Conservation (phyloP, 2,797 vertebrate genomes). For the Pteropus rufus region DNA sequence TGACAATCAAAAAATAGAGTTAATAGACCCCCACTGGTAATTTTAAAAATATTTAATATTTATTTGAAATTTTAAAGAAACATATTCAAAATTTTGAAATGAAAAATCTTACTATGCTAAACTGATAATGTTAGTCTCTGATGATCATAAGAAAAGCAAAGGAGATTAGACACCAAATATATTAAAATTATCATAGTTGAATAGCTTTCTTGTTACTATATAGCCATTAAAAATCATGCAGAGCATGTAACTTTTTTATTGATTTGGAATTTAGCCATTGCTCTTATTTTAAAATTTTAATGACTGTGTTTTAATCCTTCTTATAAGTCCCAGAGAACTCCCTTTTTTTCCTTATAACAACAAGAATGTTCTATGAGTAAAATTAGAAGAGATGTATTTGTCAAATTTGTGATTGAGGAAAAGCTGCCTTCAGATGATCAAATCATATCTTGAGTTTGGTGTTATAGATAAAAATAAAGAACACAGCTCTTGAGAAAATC, state of each 20-base stretch:
- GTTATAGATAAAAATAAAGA: background rate
- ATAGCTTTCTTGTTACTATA: conserved; percentile 29
- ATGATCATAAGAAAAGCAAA: conserved; percentile 29
- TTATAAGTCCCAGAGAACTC: background rate
- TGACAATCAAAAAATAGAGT: background rate
- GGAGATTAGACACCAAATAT: background rate
- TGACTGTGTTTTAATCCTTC: conserved; percentile 47
- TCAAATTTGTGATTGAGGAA: background rate
- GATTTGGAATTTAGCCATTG: conserved; percentile 63
- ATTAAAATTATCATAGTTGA: conserved; percentile 51
- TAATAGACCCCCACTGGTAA: background rate
- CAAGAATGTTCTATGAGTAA: background rate
- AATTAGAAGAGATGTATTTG: background rate
- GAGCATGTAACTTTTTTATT: conserved; percentile 68
- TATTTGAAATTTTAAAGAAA: background rate
- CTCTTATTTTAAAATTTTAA: conserved; percentile 61
- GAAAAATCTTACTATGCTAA: background rate
- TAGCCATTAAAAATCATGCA: conserved; percentile 68
- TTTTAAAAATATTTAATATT: background rate
- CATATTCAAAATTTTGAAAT: conserved; percentile 12
- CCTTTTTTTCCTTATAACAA: background rate
- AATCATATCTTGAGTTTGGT: background rate
- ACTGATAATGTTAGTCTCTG: background rate
- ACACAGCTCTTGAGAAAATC: background rate
- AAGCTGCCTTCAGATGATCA: background rate